Evolutionary conservation across 2,888 invertebrate genomes (phyloP), one percentile per base, ranked within the genome.

Genomic region (Drosophila yooni): DNA sequence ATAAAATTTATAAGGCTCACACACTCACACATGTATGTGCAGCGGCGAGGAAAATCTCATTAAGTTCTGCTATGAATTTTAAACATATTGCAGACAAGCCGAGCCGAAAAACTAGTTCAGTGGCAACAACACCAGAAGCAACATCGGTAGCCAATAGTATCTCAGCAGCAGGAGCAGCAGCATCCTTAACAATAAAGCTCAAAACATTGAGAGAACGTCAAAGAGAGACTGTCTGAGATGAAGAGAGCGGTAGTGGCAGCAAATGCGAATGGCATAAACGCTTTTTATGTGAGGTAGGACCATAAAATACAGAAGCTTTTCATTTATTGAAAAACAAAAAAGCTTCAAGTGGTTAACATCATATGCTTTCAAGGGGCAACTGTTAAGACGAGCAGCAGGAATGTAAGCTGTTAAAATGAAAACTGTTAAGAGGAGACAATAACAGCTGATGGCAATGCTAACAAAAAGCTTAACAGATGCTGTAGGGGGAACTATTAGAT

Each of bases 11-110:
- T 67, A 34, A 71, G 64, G 50, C 46, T 7, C 52, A 51, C 62
- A 63, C 27, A 65, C 33, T 48, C 34, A 63, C 13, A 58, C 52
- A n/a, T 36, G 21, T 34, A 38, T 36, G 4, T 21, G 71, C 71
- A 67, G 67, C 70, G 69, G 73, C 70, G 52, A 71, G 73, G 72
- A 76, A 89, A 87, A 88, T 82, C 85, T 88, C 83, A 89, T 88
- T 88, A 89, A 77, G 74, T 76, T 74, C 76, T 90, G 90, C 87
- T 71, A 84, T 89, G 88, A 88, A 90, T 90, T 84, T 88, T 82
- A 83, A 90, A 87, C 84, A 84, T 82, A 78, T 82, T 87, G 84
- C 83, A 80, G 77, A 71, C 63, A 58, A 68, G 71, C 64, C 40
- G 60, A 61, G 58, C 72, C 74, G 65, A 70, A 76, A 87, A 87